Evolutionary conservation across 2,113 vertebrate species (phyloP), one percentile per base, ranked within the genome.

Genomic region (Saccopteryx leptura): DNA sequence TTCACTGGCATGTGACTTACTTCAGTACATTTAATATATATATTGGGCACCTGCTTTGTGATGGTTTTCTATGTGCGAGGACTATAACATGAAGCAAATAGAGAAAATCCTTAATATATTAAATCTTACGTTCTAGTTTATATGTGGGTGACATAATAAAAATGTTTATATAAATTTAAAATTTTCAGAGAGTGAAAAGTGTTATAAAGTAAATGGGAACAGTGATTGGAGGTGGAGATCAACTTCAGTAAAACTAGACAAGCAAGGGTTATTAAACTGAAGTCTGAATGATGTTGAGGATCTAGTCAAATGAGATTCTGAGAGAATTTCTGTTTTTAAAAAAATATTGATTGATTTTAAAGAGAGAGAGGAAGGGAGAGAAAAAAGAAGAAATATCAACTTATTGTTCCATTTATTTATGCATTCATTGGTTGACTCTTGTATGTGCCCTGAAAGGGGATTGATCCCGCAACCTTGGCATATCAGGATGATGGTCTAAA

Each of bases 1-100:
- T 11, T 88, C 13, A 72, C 31, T 63, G 54, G 52, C 5, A 72
- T 88, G 18, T 50, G 80, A 71, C 14, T 88, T 80, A 8, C 24
- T 80, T 93, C 56, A n/a, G 33, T 4, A 65, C 52, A 63, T 82
- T 74, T 93, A 80, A 39, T 54, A 80, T 93, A 48, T 72, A 39
- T 39, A 39, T 31, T 46, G 18, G 12, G 9, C 1, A 52, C 18
- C 65, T 80, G 72, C 13, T 13, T 54, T 65, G 58, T 65, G 66
- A 82, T n/a, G 5, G 4, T 65, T 61, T 88, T 81, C 58, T 65
- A 65, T 65, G 66, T 46, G 24, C 13, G 81, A 65, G n/a, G 7
- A 65, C 24, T 46, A 60, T 4, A 63, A 7, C 23, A 14, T 13
- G 33, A n/a, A 76, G 71, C n/a, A 78, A n/a, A 65, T 66, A 75